Evolutionary conservation across 2,113 vertebrate species (phyloP), one percentile per base, ranked within the genome.

Genomic region (Lasiurus borealis): DNA sequence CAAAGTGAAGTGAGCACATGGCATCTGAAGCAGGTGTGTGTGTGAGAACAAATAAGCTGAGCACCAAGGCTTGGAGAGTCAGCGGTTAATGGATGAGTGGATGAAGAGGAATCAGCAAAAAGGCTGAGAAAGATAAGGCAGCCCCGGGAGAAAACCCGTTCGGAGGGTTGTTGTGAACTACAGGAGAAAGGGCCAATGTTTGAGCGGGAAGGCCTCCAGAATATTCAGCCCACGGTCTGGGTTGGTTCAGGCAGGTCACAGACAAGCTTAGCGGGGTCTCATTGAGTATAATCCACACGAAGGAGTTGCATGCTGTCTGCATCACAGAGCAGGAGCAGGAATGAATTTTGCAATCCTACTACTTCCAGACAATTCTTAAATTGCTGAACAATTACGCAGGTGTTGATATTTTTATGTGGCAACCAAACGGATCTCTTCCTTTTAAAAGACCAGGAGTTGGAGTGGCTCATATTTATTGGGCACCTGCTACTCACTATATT

Each of bases 241-340:
- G 75, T 89, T 15, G 82, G 54, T 91, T 69, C 50, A 80, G 54
- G 46, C 21, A 73, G 54, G 46, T 57, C 40, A 36, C 76, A 15
- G 89, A 59, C 68, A 48, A 84, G 31, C 6, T 94, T 52, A 50
- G 69, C 27, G 91, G 75, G 27, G 76, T 94, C 62, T 78, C 6
- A 75, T 86, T 85, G 52, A 44, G 18, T 89, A 75, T 34, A 81
- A 90, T 93, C 27, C 89, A 89, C 93, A 93, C 73, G 92, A 68
- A 89, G 44, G 40, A 66, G n/a, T n/a, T 54, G 36, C 19, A 57
- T 88, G 36, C 25, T 89, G 31, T 62, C n/a, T 85, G 34, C 8
- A 40, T 82, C 72, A 52, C 64, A 93, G 36, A 96, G 46, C 2
- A 76, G 48, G 29, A 40, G 31, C 12, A 44, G 75, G 16, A 90